A percentile compares a stretch with the other conserved stretches of the same genome.
phyloP scores from a whole-genome alignment of 1,140 invertebrate species.

The Euglossa dilemma region DNA sequence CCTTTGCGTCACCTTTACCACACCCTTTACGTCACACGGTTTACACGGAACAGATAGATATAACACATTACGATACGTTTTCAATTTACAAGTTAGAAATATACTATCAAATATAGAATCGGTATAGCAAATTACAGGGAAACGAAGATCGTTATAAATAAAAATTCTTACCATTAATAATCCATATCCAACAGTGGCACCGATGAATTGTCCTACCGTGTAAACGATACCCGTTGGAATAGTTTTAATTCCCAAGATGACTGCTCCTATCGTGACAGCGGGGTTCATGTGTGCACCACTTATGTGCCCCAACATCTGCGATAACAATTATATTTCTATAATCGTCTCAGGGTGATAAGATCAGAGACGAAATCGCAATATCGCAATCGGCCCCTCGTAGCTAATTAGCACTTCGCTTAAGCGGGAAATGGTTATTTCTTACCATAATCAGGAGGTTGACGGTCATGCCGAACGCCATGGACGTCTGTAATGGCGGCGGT shows the following conservation, averaged over 20 bases:
- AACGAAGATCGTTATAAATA: neutral
- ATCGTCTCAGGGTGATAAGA: neutral
- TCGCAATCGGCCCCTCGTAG: too few species aligned
- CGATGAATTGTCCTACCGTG: slow-evolving; percentile 87
- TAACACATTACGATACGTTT: too few species aligned
- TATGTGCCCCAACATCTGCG: slow-evolving; percentile 87
- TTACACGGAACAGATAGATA: too few species aligned
- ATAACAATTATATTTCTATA: slow-evolving; percentile 40
- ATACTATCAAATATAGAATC: too few species aligned
- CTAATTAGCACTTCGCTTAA: neutral
- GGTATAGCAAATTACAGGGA: too few species aligned
- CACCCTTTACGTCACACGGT: too few species aligned
- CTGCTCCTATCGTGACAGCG: slow-evolving; percentile 88
- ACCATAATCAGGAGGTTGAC: slow-evolving; percentile 87
- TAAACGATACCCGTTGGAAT: slow-evolving; percentile 88
- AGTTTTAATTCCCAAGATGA: slow-evolving; percentile 85
- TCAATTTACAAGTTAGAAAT: too few species aligned
- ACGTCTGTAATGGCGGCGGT: slow-evolving; percentile 84
- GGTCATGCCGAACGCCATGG: slow-evolving; percentile 87
- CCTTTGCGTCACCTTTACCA: too few species aligned
- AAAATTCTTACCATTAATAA: slow-evolving; percentile 82
- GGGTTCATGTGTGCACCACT: slow-evolving; percentile 91
- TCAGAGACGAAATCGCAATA: neutral
- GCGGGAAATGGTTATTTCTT: slow-evolving; percentile 41
- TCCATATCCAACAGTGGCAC: slow-evolving; percentile 87